Base-by-base conservation (phyloP, 2,888 invertebrate genomes). In the Pantelozetes paolii region DNA sequence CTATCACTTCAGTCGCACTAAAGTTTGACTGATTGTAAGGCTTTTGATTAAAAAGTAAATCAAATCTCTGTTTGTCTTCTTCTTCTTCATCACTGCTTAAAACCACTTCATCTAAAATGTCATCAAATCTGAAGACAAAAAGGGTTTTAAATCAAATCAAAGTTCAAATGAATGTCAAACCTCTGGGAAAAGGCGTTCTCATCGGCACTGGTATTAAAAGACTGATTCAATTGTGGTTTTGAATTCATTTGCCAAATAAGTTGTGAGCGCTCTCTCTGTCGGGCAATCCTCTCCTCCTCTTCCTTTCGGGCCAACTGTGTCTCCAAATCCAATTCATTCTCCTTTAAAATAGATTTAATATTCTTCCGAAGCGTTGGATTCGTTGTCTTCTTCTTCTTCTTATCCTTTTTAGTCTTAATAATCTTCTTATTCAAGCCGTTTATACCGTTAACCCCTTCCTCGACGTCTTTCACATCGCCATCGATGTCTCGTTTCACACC, bases 221-320 rank as follows among this genome's bases (percentile, higher is more conserved):
- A 45, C 15, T 6, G 45, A 8, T n/a, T 45, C 45, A 45, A 18
- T 45, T 45, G 45, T 45, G 15, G 13, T 2, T 26, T 5, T 62
- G 75, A 70, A 9, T n/a, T 74, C 45, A 59, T 45, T 42, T 57
- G 67, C 69, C 48, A 59, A 18, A 40, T 28, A 23, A 48, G 50
- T 15, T 70, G 32, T 45, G 48, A 50, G 40, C 67, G 28, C 57
- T 84, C 84, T 75, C 80, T 80, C 54, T 84, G 78, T 71, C 84
- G 79, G 71, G 80, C 80, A 76, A 83, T 82, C 64, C 85, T 79
- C 83, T 96, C 95, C 77, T 91, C 90, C 84, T 97, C 96, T 82
- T 93, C 94, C 42, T 92, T 85, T 82, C 96, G 96, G 0, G 97
- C 97, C 30, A 90, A 90, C 72, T 94, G 83, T 1, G 96, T 97